Conservation (phyloP, 2,797 vertebrate species). For the Spatula clypeata region DNA sequence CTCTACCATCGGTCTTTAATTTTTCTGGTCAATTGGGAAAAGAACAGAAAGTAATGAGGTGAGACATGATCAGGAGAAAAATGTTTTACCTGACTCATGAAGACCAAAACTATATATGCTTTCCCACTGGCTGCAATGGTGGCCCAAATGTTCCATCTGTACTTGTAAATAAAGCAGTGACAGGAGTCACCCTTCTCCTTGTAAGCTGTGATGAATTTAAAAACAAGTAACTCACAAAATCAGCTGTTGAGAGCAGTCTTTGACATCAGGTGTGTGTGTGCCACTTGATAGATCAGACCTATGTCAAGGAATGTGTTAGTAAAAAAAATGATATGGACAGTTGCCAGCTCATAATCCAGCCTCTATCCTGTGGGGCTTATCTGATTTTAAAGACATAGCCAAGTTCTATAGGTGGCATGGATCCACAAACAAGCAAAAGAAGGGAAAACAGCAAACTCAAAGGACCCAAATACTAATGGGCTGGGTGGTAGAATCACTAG, state of each 20-base stretch:
- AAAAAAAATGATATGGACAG: not conserved
- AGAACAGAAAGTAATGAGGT: not conserved
- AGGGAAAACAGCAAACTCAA: not conserved
- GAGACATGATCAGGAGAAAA: not conserved
- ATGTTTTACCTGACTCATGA: not conserved
- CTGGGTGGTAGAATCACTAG: not conserved
- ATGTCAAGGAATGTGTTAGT: not conserved
- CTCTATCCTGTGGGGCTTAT: not conserved
- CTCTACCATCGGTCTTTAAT: not conserved
- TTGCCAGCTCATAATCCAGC: not conserved
- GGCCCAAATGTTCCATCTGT: not conserved
- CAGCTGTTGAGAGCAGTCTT: not conserved
- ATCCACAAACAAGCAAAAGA: not conserved
- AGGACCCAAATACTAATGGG: not conserved
- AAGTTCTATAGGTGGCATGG: not conserved
- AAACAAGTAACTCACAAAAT: not conserved
- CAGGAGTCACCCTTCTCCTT: not conserved
- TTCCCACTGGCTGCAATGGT: not conserved
- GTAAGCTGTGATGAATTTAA: not conserved
- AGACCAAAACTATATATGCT: not conserved
- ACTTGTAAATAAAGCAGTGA: not conserved
- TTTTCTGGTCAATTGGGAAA: not conserved
- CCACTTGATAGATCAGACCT: not conserved
- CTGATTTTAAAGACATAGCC: not conserved
- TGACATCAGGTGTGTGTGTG: not conserved